Evolutionary conservation across 2,113 vertebrate species (phyloP), one percentile per base, ranked within the genome.

Genomic region (Nibea albiflora): DNA sequence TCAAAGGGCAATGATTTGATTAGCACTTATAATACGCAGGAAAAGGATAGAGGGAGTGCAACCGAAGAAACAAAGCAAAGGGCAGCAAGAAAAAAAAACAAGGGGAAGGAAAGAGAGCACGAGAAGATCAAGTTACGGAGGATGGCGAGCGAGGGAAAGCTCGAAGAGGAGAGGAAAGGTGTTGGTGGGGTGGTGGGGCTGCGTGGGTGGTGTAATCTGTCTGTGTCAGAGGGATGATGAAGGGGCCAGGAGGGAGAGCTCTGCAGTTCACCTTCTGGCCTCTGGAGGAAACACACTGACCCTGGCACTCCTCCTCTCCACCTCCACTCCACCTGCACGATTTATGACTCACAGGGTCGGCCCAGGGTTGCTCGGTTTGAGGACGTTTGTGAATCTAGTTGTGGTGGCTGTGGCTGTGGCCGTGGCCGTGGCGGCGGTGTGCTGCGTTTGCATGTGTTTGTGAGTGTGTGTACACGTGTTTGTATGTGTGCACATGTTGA

Each of bases 221-320:
- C 90, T 93, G 90, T 93, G 93, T 92, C 92, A 92, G 42, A 79
- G 82, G 85, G 80, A 94, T 90, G 92, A 94, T 92, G 92, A 94
- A 92, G 85, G 91, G 85, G 89, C 90, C 90, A 89, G 70, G 70
- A 92, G 91, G 90, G 89, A 93, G 86, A 87, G 77, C 89, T 83
- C 86, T 89, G 88, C 88, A 93, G 90, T 93, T 94, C 93, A 94
- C 92, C 92, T 91, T 85, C 89, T 93, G 91, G 90, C 93, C 90
- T 90, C 90, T 83, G 91, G 90, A 93, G 93, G 93, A 93, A 93
- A 92, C 90, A 88, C 76, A 28, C 44, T 92, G 92, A 94, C 93
- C 91, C 91, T 89, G 90, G 86, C 85, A 75, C 85, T 79, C 85
- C 90, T 47, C 80, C 76, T 56, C 78, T 85, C 87, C 81, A 67